phyloP scores from a whole-genome alignment of 2,888 invertebrate species.

The Seira musarum region DNA sequence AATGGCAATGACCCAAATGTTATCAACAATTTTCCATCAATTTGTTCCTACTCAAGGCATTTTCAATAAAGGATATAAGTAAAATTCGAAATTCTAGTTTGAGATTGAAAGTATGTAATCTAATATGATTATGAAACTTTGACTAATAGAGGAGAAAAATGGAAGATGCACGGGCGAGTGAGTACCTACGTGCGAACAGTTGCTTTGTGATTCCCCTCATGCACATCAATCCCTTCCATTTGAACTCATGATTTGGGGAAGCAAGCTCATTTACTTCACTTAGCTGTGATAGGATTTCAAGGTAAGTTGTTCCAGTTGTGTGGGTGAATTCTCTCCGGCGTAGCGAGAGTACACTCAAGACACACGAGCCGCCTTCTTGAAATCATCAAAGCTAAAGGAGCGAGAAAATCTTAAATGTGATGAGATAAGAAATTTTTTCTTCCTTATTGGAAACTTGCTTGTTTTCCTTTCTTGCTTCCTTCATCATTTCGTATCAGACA shows the following conservation, averaged over 20 bases:
- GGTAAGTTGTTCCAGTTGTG: slow-evolving; percentile 15
- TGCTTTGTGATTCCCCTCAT: too few relatives aligned
- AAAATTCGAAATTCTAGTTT: too few relatives aligned
- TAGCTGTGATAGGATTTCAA: slow-evolving; percentile 37
- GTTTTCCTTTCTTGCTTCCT: neutral
- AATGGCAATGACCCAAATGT: too few relatives aligned
- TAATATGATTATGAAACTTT: too few relatives aligned
- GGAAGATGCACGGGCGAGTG: too few relatives aligned
- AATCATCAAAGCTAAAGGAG: neutral
- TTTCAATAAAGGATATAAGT: too few relatives aligned
- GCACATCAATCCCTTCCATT: neutral
- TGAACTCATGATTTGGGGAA: neutral
- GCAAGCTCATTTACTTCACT: slow-evolving; percentile 34
- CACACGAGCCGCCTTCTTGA: neutral
- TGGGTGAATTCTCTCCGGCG: neutral
- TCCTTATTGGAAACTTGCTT: neutral
- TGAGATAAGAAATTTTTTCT: slow-evolving; percentile 1
- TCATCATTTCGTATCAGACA: neutral
- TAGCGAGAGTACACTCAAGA: neutral
- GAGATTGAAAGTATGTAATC: too few relatives aligned
- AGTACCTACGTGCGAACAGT: too few relatives aligned
- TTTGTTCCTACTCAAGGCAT: too few relatives aligned
- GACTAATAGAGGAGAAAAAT: too few relatives aligned
- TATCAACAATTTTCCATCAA: too few relatives aligned
- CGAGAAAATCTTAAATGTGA: neutral